These are phyloP conservation scores for Apostichopus parvimensis DNA, from an alignment of 35 echinoderm and acorn worm genomes.

Conservation along the genomic window DNA sequence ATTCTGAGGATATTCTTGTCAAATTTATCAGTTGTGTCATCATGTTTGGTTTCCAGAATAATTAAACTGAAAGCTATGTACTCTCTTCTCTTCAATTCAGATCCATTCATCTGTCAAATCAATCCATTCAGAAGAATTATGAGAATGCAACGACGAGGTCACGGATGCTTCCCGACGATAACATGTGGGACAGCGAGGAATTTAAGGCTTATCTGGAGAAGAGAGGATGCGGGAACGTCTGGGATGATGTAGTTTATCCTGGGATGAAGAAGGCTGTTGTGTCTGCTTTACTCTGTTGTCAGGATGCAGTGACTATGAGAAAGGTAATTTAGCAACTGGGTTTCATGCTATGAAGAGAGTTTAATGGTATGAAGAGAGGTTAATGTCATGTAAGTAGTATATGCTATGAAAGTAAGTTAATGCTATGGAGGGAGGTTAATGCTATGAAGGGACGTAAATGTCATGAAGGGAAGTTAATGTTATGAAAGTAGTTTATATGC, in stretches of 20 bases:
- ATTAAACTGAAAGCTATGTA: not conserved
- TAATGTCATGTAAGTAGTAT: too few relatives aligned
- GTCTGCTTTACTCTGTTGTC: slow-evolving; percentile 70
- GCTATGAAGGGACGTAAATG: too few relatives aligned
- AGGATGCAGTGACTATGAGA: slow-evolving; percentile 80
- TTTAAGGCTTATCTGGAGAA: slow-evolving; percentile 80
- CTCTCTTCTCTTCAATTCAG: slow-evolving; percentile 44
- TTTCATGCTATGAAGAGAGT: too few relatives aligned
- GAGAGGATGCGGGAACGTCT: slow-evolving; percentile 82
- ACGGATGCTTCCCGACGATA: slow-evolving; percentile 80
- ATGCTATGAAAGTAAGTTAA: too few relatives aligned
- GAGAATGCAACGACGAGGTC: slow-evolving; percentile 62
- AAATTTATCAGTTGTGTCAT: not conserved
- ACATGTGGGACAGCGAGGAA: slow-evolving; percentile 91
- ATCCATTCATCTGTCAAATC: slow-evolving; percentile 91
- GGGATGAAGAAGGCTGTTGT: slow-evolving; percentile 98
- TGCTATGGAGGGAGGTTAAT: too few relatives aligned
- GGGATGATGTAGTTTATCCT: slow-evolving; percentile 81
- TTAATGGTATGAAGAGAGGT: too few relatives aligned
- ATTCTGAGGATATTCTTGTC: not conserved
- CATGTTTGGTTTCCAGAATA: not conserved
- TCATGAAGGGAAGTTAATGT: too few relatives aligned
- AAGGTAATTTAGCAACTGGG: slow-evolving; percentile 56
- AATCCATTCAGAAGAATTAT: slow-evolving; percentile 95
- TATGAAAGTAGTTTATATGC: too few relatives aligned